phyloP scores from a whole-genome alignment of 2,888 invertebrate species.

The Rhamnusium bicolor region DNA sequence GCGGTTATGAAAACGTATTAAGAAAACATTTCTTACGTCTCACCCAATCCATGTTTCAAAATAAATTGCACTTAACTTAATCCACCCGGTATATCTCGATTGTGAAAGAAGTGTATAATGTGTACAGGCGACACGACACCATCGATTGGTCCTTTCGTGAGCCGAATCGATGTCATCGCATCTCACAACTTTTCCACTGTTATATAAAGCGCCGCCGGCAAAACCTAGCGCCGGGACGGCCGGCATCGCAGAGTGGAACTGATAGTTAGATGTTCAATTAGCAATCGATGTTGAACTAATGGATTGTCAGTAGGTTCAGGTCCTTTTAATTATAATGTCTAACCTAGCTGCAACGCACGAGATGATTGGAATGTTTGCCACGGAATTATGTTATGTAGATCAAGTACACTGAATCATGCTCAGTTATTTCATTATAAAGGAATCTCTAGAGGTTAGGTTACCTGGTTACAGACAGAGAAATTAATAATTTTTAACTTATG shows the following conservation, averaged over 20 bases:
- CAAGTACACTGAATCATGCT: neutral
- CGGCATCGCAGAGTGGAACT: constrained; percentile 19
- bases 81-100: neutral
- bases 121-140: constrained; percentile 16
- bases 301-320: constrained; percentile 17
- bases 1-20: too few relatives aligned
- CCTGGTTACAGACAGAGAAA: too few relatives aligned
- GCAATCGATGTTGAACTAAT: constrained; percentile 35
- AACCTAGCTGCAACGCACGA: neutral
- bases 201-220: neutral
- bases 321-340: constrained; percentile 4
- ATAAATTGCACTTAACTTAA: too few relatives aligned
- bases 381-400: neutral
- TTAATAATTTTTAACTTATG: too few relatives aligned
- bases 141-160: constrained; percentile 27
- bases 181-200: constrained; percentile 14
- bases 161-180: constrained; percentile 18
- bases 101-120: constrained; percentile 14
- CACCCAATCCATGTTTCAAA: too few relatives aligned
- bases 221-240: constrained; percentile 1
- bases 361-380: neutral
- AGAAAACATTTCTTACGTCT: too few relatives aligned
- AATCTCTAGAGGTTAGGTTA: neutral
- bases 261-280: constrained; percentile 37
- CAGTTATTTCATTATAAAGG: neutral